Percentiles rank a stretch among this genome's conserved stretches.
These are phyloP conservation scores for Conchocele bisecta DNA, from an alignment of 2,888 invertebrate species.

Conservation along the genomic window DNA sequence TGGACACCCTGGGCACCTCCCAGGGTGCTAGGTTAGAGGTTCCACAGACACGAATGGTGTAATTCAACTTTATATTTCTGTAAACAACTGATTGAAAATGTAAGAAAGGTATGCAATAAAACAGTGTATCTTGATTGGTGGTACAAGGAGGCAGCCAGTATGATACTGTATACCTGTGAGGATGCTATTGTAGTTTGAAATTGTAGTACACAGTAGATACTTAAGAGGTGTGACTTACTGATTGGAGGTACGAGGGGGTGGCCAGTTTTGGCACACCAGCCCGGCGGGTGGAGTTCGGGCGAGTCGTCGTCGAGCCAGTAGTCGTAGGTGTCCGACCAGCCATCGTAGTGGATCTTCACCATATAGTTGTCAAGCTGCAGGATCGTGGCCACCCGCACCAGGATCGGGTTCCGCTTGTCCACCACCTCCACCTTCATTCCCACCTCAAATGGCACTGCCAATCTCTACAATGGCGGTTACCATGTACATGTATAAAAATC, in stretches of 20 bases:
- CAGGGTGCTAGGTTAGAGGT: too few relatives aligned
- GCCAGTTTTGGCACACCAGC: slow-evolving; percentile 94
- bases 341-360: slow-evolving; percentile 92
- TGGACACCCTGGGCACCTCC: too few relatives aligned
- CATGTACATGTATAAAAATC: too few relatives aligned
- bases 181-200: too few relatives aligned
- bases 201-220: too few relatives aligned
- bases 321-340: slow-evolving; percentile 92
- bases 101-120: too few relatives aligned
- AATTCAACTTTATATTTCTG: too few relatives aligned
- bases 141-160: too few relatives aligned
- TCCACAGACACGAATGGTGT: too few relatives aligned
- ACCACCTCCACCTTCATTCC: slow-evolving; percentile 95
- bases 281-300: slow-evolving; percentile 94
- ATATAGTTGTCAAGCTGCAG: slow-evolving; percentile 88
- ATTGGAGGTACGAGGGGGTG: slow-evolving; percentile 94
- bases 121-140: too few relatives aligned
- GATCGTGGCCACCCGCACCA: slow-evolving; percentile 93
- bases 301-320: slow-evolving; percentile 96
- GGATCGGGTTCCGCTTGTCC: slow-evolving; percentile 89
- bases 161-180: too few relatives aligned
- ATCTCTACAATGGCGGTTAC: slow-evolving; percentile 87
- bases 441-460: slow-evolving; percentile 90
- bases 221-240: slow-evolving; percentile 83
- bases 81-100: too few relatives aligned